A percentile compares a stretch with the other conserved stretches of the same genome.
Conservation (phyloP, 2,888 invertebrate genomes). For the Metellina segmentata region DNA sequence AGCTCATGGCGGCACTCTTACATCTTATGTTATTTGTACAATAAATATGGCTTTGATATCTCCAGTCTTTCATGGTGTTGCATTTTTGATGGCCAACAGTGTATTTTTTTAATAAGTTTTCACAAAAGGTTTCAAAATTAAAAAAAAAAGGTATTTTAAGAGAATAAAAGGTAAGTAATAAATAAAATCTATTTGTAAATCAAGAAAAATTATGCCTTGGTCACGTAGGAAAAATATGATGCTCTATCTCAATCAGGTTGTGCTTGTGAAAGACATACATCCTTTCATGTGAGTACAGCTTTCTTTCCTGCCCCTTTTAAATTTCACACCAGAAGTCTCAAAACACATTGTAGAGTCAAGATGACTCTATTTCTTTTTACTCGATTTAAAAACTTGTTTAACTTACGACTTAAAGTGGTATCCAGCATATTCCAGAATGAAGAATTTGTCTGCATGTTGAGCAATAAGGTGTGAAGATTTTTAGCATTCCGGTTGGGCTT, state of each 20-base stretch:
- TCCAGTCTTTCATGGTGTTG: too few species aligned
- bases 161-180: not conserved
- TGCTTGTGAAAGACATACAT: too few species aligned
- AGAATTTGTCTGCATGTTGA: constrained; percentile 49
- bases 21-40: too few species aligned
- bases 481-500: constrained; percentile 22
- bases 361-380: not conserved
- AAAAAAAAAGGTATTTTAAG: not conserved
- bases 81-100: too few species aligned
- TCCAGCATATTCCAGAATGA: constrained; percentile 65
- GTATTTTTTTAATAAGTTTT: too few species aligned
- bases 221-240: too few species aligned
- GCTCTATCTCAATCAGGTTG: too few species aligned
- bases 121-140: not conserved
- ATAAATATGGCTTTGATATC: too few species aligned
- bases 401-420: constrained; percentile 58
- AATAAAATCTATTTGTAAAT: not conserved
- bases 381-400: not conserved
- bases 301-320: not conserved
- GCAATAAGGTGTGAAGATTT: constrained; percentile 27
- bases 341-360: too few species aligned
- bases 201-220: too few species aligned
- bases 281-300: too few species aligned
- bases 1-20: too few species aligned
- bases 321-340: not conserved